Conservation (phyloP, 1,140 invertebrate species). For the Drosophila fuyamai region DNA sequence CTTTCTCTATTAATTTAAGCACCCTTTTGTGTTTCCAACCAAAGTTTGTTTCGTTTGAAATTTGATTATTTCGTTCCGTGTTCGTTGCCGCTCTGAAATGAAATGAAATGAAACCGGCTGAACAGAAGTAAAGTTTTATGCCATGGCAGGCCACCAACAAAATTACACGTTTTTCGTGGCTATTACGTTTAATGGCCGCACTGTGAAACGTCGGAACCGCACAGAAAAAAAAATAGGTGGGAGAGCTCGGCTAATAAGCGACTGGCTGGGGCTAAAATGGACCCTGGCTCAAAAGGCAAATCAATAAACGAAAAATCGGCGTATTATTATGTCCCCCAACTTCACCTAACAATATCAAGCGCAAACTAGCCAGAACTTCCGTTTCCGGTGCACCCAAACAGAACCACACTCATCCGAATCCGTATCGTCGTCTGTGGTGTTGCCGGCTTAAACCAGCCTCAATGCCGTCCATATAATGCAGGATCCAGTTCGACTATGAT, state of each 20-base stretch:
- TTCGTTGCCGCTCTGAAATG: slow-evolving; percentile 32
- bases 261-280: slow-evolving; percentile 30
- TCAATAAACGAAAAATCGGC: slow-evolving; percentile 79
- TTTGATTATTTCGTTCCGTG: slow-evolving; percentile 68
- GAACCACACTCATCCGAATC: slow-evolving; percentile 23
- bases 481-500: slow-evolving; percentile 63
- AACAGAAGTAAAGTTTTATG: slow-evolving; percentile 62
- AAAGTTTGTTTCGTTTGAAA: slow-evolving; percentile 68
- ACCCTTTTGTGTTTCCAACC: slow-evolving; percentile 5
- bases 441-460: slow-evolving; percentile 67
- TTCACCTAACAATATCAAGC: slow-evolving; percentile 70
- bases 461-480: slow-evolving; percentile 76
- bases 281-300: slow-evolving; percentile 39
- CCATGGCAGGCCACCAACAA: slow-evolving; percentile 43
- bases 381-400: slow-evolving; percentile 67
- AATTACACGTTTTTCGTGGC: slow-evolving; percentile 74
- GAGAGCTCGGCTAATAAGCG: slow-evolving; percentile 63
- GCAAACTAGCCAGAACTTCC: slow-evolving; percentile 82
- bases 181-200: slow-evolving; percentile 73
- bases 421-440: slow-evolving; percentile 46
- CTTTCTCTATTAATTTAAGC: slow-evolving; percentile 26
- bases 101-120: slow-evolving; percentile 37
- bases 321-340: slow-evolving; percentile 55
- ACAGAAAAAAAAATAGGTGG: slow-evolving; percentile 12
- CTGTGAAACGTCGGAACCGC: slow-evolving; percentile 11